These are phyloP conservation scores for Pterocles gutturalis DNA, from an alignment of 2,113 vertebrate species.

Conservation along the genomic window DNA sequence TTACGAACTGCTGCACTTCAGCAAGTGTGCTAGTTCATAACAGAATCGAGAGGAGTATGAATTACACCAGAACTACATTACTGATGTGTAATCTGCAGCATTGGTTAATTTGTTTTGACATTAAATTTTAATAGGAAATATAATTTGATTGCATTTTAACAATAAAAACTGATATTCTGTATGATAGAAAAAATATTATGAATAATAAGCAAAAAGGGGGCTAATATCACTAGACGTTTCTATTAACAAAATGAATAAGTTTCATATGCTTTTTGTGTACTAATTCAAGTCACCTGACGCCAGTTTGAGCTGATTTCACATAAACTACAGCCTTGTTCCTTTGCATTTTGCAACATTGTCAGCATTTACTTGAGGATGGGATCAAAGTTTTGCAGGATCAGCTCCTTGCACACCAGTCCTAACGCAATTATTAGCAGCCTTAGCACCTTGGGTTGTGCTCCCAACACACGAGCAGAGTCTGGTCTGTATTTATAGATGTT, in stretches of 20 bases:
- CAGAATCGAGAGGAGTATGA: constrained; percentile 62
- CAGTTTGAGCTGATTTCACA: constrained; percentile 48
- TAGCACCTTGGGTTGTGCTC: neutral
- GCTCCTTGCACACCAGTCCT: neutral
- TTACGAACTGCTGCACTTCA: constrained; percentile 55
- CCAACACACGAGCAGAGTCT: neutral
- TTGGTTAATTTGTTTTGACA: constrained; percentile 83
- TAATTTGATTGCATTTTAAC: constrained; percentile 81
- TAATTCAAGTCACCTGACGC: constrained; percentile 67
- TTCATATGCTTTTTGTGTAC: constrained; percentile 63
- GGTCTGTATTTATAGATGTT: neutral
- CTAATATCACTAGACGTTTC: constrained; percentile 74
- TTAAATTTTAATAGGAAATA: constrained; percentile 85
- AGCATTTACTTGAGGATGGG: neutral
- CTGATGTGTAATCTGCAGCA: constrained; percentile 77
- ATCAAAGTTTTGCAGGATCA: neutral
- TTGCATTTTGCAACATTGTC: neutral
- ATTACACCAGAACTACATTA: constrained; percentile 73
- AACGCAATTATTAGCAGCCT: neutral
- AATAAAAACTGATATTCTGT: constrained; percentile 79
- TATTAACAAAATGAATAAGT: constrained; percentile 75
- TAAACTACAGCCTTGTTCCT: neutral
- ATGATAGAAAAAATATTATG: constrained; percentile 79
- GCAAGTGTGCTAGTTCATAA: constrained; percentile 69
- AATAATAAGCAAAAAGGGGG: constrained; percentile 78